Conservation (phyloP, 2,797 vertebrate species). For the Pantherophis vulpinus region DNA sequence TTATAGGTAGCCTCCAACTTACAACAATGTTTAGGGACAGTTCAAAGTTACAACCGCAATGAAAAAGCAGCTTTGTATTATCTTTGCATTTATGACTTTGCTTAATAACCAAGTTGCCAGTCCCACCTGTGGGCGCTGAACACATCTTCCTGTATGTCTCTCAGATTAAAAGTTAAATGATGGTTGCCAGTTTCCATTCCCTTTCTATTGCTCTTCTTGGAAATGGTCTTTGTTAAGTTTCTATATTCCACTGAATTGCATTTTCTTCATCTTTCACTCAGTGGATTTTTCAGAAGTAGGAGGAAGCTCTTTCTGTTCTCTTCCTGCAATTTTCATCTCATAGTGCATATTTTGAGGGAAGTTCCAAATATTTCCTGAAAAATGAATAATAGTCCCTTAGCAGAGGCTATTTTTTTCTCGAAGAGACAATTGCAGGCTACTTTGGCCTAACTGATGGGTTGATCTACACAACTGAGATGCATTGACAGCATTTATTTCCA, state of each 20-base stretch:
- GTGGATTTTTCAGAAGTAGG: not conserved
- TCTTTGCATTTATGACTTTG: not conserved
- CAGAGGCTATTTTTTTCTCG: not conserved
- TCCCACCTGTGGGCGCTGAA: not conserved
- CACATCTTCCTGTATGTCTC: not conserved
- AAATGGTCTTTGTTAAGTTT: not conserved
- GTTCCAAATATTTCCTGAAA: not conserved
- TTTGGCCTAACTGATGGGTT: not conserved
- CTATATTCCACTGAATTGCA: not conserved
- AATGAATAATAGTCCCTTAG: not conserved
- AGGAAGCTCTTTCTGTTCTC: not conserved
- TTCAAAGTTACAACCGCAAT: no score
- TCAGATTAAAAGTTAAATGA: not conserved
- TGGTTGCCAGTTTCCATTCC: not conserved
- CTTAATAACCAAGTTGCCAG: no score
- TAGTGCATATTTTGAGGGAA: not conserved
- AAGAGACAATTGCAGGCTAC: not conserved
- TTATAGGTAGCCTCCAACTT: not conserved
- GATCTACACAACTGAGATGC: not conserved
- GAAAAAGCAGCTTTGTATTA: not conserved
- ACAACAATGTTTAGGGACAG: no score
- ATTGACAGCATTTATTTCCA: not conserved
- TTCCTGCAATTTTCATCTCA: no score
- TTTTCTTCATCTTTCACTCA: no score
- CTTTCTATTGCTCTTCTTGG: not conserved